A percentile compares a stretch with the other conserved stretches of the same genome.
These are phyloP conservation scores for Heterotilapia buettikoferi DNA, from an alignment of 2,113 vertebrate species.

Conservation along the genomic window DNA sequence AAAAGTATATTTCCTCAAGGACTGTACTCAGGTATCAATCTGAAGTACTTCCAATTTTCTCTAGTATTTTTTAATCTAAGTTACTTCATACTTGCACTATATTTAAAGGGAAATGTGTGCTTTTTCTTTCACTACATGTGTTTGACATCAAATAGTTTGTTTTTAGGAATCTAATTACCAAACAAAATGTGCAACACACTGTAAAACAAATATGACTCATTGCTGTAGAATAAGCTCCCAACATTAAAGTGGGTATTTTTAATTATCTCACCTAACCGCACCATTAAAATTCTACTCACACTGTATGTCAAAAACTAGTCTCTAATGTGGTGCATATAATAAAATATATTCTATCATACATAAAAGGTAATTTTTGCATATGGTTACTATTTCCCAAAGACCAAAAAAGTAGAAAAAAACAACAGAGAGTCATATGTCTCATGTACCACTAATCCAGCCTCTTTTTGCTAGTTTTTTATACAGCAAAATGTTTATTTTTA, in stretches of 20 bases:
- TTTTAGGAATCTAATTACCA: not conserved
- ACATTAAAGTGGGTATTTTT: not conserved
- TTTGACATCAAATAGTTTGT: not conserved
- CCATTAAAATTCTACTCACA: not conserved
- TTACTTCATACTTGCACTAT: not conserved
- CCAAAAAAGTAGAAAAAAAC: not conserved
- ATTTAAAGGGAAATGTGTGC: not conserved
- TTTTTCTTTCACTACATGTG: not conserved
- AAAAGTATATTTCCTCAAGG: conserved; percentile 29
- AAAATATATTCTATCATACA: not conserved
- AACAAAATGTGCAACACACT: not conserved
- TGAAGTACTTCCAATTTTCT: not conserved
- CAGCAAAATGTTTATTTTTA: not conserved
- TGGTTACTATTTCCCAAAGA: not conserved
- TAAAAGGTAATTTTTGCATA: not conserved
- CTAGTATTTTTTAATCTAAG: not conserved
- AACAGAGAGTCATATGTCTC: not conserved
- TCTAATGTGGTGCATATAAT: not conserved
- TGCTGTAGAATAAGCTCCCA: not conserved
- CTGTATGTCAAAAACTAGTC: not conserved
- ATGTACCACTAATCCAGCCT: not conserved
- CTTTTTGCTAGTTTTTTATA: not conserved
- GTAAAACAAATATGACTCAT: not conserved
- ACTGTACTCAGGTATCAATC: not conserved
- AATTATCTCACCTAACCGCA: not conserved